A percentile compares a stretch with the other conserved stretches of the same genome.
Conservation (phyloP, 2,113 vertebrate species). For the Planiliza haematocheilus region DNA sequence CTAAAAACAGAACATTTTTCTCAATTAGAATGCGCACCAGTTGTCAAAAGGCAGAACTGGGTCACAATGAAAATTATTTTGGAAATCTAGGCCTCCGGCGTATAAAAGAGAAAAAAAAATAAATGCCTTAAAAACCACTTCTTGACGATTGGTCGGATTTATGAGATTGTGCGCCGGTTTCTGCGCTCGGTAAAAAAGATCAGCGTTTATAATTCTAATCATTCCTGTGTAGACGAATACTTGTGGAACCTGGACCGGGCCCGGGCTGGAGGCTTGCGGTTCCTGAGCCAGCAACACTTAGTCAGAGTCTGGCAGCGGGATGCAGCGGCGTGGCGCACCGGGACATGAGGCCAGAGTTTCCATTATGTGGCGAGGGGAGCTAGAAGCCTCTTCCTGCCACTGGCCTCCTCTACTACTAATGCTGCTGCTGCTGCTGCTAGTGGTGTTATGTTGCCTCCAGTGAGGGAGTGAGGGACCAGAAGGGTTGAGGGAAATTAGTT, state of each 20-base stretch:
- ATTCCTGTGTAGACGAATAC: slow-evolving; percentile 55
- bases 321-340: slow-evolving; percentile 49
- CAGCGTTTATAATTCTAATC: slow-evolving; percentile 48
- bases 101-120: slow-evolving; percentile 9
- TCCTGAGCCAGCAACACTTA: slow-evolving; percentile 77
- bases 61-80: slow-evolving; percentile 60
- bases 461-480: slow-evolving; percentile 28
- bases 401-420: slow-evolving; percentile 44
- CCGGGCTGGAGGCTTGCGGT: slow-evolving; percentile 38
- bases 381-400: slow-evolving; percentile 63
- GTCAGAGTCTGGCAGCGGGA: slow-evolving; percentile 78
- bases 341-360: slow-evolving; percentile 79
- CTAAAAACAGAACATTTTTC: slow-evolving; percentile 49
- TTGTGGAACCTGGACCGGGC: slow-evolving; percentile 40
- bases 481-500: not conserved
- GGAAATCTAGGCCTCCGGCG: slow-evolving; percentile 59
- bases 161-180: slow-evolving; percentile 27
- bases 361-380: slow-evolving; percentile 73
- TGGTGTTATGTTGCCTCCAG: slow-evolving; percentile 68
- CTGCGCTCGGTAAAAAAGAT: slow-evolving; percentile 13
- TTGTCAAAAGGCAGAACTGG: slow-evolving; percentile 60
- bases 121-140: slow-evolving; percentile 17
- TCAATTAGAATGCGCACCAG: slow-evolving; percentile 42
- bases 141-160: slow-evolving; percentile 30
- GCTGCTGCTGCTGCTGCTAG: slow-evolving; percentile 1